These are phyloP conservation scores for Brachionus calyciflorus DNA, from an alignment of 1,140 invertebrate genomes.

Conservation along the genomic window DNA sequence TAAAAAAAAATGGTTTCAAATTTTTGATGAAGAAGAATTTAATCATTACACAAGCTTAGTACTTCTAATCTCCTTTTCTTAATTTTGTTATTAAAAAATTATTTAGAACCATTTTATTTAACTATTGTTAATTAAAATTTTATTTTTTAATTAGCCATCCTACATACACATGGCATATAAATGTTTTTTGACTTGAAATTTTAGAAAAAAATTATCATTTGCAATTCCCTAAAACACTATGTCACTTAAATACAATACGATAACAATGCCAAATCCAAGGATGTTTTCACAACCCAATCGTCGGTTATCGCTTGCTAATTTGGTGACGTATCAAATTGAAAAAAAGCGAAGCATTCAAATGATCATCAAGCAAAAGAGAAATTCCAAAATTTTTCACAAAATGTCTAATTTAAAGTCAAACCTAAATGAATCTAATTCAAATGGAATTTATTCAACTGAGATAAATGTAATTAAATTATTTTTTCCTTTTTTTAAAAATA, in stretches of 20 bases:
- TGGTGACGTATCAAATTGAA: conserved; percentile 17
- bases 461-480: not conserved
- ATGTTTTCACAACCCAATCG: not conserved
- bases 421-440: not conserved
- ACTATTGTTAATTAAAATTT: too few relatives aligned
- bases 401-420: not conserved
- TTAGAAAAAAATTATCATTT: not conserved
- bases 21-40: too few relatives aligned
- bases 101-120: too few relatives aligned
- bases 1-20: too few relatives aligned
- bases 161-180: too few relatives aligned
- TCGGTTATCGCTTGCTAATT: not conserved
- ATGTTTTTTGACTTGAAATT: too few relatives aligned
- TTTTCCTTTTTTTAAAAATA: not conserved
- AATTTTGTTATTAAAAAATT: too few relatives aligned
- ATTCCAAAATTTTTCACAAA: not conserved
- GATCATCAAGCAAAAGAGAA: not conserved
- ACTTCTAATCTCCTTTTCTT: too few relatives aligned
- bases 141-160: too few relatives aligned
- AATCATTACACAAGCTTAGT: too few relatives aligned
- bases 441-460: not conserved
- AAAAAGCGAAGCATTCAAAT: conserved; percentile 27
- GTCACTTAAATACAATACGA: not conserved
- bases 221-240: not conserved
- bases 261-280: not conserved